Conservation (phyloP, 2,888 invertebrate species). For the Drosophila sordidula region DNA sequence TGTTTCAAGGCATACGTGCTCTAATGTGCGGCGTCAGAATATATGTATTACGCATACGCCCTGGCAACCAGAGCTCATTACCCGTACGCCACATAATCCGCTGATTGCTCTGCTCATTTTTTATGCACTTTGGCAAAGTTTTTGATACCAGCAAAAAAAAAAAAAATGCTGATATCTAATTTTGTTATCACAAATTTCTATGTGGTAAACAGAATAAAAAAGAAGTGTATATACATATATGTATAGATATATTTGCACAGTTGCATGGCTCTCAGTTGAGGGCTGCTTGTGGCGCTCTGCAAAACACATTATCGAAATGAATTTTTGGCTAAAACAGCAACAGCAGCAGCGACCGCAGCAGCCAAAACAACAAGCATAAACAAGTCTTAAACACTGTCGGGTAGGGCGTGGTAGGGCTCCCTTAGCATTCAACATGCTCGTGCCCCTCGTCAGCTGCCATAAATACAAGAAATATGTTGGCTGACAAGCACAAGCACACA, state of each 20-base stretch:
- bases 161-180: conserved; percentile 43
- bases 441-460: conserved; percentile 32
- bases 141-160: conserved; percentile 4
- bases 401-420: conserved; percentile 1
- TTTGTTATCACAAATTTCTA: conserved; percentile 51
- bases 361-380: conserved; percentile 51
- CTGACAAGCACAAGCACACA: conserved; percentile 41
- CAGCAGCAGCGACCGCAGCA: conserved; percentile 24
- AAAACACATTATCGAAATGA: conserved; percentile 66
- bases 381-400: conserved; percentile 48
- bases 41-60: conserved; percentile 48
- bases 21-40: conserved; percentile 16
- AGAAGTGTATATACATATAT: not conserved
- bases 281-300: conserved; percentile 27
- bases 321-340: conserved; percentile 51
- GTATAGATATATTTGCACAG: not conserved
- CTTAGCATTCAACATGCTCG: not conserved
- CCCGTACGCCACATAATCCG: conserved; percentile 53
- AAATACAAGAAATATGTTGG: conserved; percentile 57
- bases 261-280: conserved; percentile 1
- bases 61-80: conserved; percentile 35
- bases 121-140: conserved; percentile 56
- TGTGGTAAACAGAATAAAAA: conserved; percentile 32
- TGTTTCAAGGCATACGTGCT: conserved; percentile 41
- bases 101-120: conserved; percentile 56